These are phyloP conservation scores for Phaetusa simplex DNA, from an alignment of 2,113 vertebrate genomes.

Conservation along the genomic window DNA sequence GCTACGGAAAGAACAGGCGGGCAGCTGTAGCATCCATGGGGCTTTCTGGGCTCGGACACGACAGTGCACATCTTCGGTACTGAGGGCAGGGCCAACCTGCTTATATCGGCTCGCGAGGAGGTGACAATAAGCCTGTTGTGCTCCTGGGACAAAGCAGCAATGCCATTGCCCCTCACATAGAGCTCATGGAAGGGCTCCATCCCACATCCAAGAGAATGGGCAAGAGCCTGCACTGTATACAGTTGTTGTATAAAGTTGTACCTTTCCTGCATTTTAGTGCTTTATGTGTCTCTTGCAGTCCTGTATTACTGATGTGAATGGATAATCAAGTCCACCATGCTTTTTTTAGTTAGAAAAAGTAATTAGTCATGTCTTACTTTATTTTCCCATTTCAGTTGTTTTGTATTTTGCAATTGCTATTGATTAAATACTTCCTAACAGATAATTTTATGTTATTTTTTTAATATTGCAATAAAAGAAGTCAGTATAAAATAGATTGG, in stretches of 20 bases:
- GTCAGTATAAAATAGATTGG: slow-evolving; percentile 1
- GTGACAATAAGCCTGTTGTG: accelerated
- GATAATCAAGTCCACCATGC: not conserved
- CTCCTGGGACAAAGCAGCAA: not conserved
- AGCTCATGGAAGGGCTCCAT: not conserved
- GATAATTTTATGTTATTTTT: not conserved
- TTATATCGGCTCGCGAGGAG: no score
- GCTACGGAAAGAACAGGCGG: not conserved
- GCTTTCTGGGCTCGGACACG: accelerated
- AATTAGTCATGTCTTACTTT: slow-evolving; percentile 34
- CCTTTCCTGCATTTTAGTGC: not conserved
- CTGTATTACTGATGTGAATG: not conserved
- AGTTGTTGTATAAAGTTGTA: no score
- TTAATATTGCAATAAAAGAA: not conserved
- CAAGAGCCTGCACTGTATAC: accelerated
- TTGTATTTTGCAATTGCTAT: slow-evolving; percentile 44
- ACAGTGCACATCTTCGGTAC: not conserved
- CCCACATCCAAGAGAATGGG: not conserved
- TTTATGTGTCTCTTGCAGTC: not conserved
- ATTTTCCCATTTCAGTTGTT: slow-evolving; percentile 19
- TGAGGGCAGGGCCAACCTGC: accelerated
- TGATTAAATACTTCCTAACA: slow-evolving; percentile 42
- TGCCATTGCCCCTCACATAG: accelerated
- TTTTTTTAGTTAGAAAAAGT: slow-evolving; percentile 40
- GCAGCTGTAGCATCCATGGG: accelerated